A percentile compares a stretch with the other conserved stretches of the same genome.
These are phyloP conservation scores for Rhimphoctona megacephalus DNA, from an alignment of 2,888 invertebrate species.

Conservation along the genomic window DNA sequence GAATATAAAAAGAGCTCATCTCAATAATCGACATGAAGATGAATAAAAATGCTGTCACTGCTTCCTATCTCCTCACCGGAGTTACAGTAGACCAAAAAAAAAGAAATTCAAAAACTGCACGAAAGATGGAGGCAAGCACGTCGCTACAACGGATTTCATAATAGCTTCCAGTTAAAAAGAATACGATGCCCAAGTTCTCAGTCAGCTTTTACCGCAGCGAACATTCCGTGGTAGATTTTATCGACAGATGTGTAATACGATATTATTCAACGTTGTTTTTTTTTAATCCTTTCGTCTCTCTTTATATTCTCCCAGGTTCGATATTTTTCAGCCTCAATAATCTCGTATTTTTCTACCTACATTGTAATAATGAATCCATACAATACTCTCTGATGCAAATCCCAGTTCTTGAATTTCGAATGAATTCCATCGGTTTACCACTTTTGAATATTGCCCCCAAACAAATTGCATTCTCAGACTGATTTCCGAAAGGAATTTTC, in stretches of 20 bases:
- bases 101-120: constrained; percentile 11
- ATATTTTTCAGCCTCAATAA: not conserved
- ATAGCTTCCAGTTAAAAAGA: constrained; percentile 33
- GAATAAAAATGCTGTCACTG: constrained; percentile 33
- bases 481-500: constrained; percentile 38
- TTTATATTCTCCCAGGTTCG: not conserved
- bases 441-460: not conserved
- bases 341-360: not conserved
- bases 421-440: constrained; percentile 41
- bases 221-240: constrained; percentile 20
- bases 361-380: not conserved
- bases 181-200: constrained; percentile 32
- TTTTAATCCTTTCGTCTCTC: not conserved
- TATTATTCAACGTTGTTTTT: constrained; percentile 5
- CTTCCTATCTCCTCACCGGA: not conserved
- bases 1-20: constrained; percentile 53
- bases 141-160: constrained; percentile 14
- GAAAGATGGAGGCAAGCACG: constrained; percentile 34
- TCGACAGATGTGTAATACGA: constrained; percentile 20
- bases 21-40: constrained; percentile 58
- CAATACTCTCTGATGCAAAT: not conserved
- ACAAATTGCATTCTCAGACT: constrained; percentile 52
- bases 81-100: not conserved
- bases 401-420: not conserved
- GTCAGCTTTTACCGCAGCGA: constrained; percentile 28